Conservation (phyloP, 2,888 invertebrate genomes). For the Cheilosia soror region DNA sequence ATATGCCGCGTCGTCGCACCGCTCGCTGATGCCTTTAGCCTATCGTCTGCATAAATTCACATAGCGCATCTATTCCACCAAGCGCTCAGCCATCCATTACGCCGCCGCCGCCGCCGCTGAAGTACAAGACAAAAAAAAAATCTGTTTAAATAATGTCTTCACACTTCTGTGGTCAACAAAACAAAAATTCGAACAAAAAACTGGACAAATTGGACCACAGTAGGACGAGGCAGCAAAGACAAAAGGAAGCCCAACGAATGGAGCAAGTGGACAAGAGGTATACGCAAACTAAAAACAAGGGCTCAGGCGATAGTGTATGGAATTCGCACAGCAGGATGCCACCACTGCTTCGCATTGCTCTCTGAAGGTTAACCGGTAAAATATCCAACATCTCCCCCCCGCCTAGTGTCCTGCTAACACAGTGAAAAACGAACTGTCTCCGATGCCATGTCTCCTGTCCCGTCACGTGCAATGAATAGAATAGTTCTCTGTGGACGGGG, state of each 20-base stretch:
- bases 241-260: constrained; percentile 55
- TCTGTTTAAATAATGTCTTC: constrained; percentile 75
- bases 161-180: constrained; percentile 75
- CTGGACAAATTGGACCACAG: constrained; percentile 74
- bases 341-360: constrained; percentile 45
- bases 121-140: constrained; percentile 64
- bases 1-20: constrained; percentile 37
- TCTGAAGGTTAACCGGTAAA: constrained; percentile 73
- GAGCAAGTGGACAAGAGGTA: background rate
- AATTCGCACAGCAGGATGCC: constrained; percentile 71
- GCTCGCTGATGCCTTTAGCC: constrained; percentile 24
- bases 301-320: constrained; percentile 43
- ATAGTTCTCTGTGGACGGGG: constrained; percentile 28
- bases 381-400: constrained; percentile 65
- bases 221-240: constrained; percentile 62
- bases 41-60: constrained; percentile 51
- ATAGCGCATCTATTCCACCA: constrained; percentile 40
- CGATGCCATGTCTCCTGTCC: constrained; percentile 56
- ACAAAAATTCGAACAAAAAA: constrained; percentile 57
- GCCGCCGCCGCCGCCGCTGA: constrained; percentile 33
- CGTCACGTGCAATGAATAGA: constrained; percentile 55
- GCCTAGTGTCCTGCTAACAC: constrained; percentile 39
- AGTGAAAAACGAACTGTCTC: constrained; percentile 41
- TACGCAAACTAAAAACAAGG: constrained; percentile 37
- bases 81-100: constrained; percentile 38